A percentile compares a stretch with the other conserved stretches of the same genome.
These are phyloP conservation scores for Thunnus albacares DNA, from an alignment of 2,797 vertebrate species.

Conservation along the genomic window DNA sequence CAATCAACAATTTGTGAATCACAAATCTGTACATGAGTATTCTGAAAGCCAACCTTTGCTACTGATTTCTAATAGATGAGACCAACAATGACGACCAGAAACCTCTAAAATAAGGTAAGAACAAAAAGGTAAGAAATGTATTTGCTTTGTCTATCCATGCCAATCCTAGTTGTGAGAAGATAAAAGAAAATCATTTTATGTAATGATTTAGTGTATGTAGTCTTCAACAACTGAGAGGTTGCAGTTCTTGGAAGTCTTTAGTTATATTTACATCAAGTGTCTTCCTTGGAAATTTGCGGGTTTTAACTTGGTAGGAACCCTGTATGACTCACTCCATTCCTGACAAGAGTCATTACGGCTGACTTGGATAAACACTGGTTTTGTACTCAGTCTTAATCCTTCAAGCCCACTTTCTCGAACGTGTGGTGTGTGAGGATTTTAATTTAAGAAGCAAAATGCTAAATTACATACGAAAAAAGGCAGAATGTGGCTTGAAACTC, in stretches of 20 bases:
- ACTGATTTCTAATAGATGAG: not conserved
- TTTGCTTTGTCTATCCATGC: not conserved
- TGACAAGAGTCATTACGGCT: constrained; percentile 62
- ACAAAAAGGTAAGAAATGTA: not conserved
- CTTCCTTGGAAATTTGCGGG: constrained; percentile 57
- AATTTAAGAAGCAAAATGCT: constrained; percentile 41
- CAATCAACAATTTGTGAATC: constrained; percentile 30
- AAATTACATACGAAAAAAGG: constrained; percentile 9
- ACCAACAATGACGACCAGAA: not conserved
- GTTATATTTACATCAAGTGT: constrained; percentile 42
- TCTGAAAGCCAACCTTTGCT: no score
- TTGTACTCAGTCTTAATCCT: constrained; percentile 47
- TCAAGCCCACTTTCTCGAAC: constrained; percentile 40
- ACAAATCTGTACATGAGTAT: constrained; percentile 8
- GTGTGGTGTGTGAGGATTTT: constrained; percentile 40
- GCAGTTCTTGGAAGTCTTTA: constrained; percentile 28
- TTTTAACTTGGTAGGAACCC: constrained; percentile 45
- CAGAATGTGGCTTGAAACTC: constrained; percentile 19
- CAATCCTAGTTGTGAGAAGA: not conserved
- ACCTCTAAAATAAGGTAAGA: not conserved
- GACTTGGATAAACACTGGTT: constrained; percentile 49
- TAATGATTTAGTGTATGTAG: constrained; percentile 11
- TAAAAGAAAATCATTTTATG: constrained; percentile 24
- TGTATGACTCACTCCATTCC: constrained; percentile 59
- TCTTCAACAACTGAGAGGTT: constrained; percentile 41